Base-by-base conservation (phyloP, 2,797 vertebrate species). In the Cichlasoma orientale region DNA sequence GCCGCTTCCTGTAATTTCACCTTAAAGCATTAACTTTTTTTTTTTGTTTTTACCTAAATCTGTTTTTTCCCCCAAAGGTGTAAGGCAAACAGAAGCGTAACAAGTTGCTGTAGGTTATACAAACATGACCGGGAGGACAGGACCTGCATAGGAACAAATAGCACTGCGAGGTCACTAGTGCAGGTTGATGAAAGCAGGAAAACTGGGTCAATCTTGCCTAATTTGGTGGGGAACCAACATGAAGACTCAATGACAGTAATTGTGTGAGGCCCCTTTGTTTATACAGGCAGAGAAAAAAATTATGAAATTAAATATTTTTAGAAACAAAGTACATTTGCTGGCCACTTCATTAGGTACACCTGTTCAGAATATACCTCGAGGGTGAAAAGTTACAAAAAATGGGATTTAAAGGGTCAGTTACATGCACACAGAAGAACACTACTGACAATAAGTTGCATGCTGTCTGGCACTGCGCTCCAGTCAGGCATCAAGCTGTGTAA, bases 1-100 rank as follows among this genome's bases (percentile, higher is more conserved):
- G 44, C 50, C 41, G 36, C n/a, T 12, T 36, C 7, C 27, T 57
- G 54, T 44, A 70, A 21, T 52, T 72, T 81, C 41, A 68, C 25
- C 25, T 50, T 68, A 50, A 50, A 50, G n/a, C 25, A n/a, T 50
- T 1, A 29, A 47, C 16, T 47, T 36, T 4, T 5, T 27, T 12
- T 31, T 7, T 31, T 31, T 31, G 6, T 31, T 8, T 38, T 18
- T 0, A 1, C 23, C 1, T 19, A 66, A 66, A 47, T 66, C 9
- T 27, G 38, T 57, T 33, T 66, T 10, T 68, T 6, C 21, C 14
- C 0, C 19, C 13, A 7, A 3, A 41, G 18, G 0, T 47, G 63
- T 66, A 33, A 9, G 7, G 7, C 23, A 33, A 7, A 47, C 54
- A 61, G 36, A 6, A 44, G 1, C 19, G 5, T 47, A 69, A 69